Base-by-base conservation (phyloP, 2,113 vertebrate species). In the Aegotheles bennettii region DNA sequence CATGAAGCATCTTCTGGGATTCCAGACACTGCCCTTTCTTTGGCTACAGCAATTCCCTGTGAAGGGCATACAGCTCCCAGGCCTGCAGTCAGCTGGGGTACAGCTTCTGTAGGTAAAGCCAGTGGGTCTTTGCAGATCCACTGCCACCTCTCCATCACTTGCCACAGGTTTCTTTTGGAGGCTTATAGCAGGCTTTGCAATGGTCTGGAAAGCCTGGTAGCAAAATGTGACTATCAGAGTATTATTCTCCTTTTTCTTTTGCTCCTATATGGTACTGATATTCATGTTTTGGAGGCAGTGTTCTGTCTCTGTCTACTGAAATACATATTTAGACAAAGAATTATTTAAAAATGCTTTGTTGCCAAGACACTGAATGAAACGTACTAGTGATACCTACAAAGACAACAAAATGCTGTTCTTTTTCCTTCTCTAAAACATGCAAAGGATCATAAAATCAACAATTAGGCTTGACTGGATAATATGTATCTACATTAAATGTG, bases 361-460 rank as follows among this genome's bases (percentile, higher is more conserved):
- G 60, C 42, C 73, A 80, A 51, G 64, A 91, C 45, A 79, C 33
- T 64, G 70, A 91, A 85, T 71, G 71, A 65, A 75, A 73, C 29
- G 61, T 86, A 85, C 64, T 65, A 73, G 36, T 38, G 76, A 60
- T 13, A 51, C 57, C 60, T 89, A 84, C 67, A 56, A 78, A 76
- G 84, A 85, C 70, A 69, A 75, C 40, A 82, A 59, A 84, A 75
- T 40, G 33, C 33, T 75, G 43, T 76, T 86, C 57, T 60, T 57
- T 87, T 50, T 76, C 86, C 89, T 92, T 60, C 40, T 94, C 69
- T 89, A 90, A 69, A 92, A 47, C 93, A 93, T 91, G 94, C 87
- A 11, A 76, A 91, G 23, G 87, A 67, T 60, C 69, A 15, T 86
- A 48, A 94, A 87, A 90, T 70, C 53, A 85, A 82, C 53, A 90